These are phyloP conservation scores for Chaetophractus vellerosus DNA, from an alignment of 2,797 vertebrate genomes.

Conservation along the genomic window DNA sequence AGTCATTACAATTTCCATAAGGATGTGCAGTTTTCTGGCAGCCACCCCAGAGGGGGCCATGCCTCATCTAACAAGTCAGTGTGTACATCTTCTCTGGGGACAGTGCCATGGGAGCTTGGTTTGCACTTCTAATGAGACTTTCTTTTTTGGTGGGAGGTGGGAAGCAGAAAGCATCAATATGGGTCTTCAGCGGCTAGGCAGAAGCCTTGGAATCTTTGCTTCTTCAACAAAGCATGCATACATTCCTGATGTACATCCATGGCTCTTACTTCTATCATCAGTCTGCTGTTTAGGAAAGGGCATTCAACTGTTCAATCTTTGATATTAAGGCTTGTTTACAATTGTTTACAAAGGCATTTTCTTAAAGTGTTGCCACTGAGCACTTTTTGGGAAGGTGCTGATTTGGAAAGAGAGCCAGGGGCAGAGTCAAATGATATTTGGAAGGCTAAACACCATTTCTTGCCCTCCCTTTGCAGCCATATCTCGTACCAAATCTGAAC, in stretches of 20 bases:
- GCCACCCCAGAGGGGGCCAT: constrained; percentile 68
- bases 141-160: neutral
- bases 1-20: constrained; percentile 84
- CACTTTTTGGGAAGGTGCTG: constrained; percentile 29
- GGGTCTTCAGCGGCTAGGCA: neutral
- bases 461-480: neutral
- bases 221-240: neutral
- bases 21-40: constrained; percentile 85
- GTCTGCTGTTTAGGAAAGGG: neutral
- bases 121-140: constrained; percentile 72
- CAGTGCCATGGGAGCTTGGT: constrained; percentile 44
- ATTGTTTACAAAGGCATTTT: constrained; percentile 56
- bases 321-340: neutral
- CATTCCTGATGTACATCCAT: neutral
- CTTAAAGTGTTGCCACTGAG: constrained; percentile 55
- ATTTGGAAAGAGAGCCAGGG: neutral
- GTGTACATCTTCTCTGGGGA: constrained; percentile 73
- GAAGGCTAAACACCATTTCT: neutral
- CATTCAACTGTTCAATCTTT: neutral
- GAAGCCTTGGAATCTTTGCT: neutral
- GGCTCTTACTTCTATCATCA: neutral
- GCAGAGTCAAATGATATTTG: neutral
- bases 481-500: neutral
- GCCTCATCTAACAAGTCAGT: constrained; percentile 73
- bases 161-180: neutral